Percentiles rank a stretch among this genome's conserved stretches.
These are phyloP conservation scores for Phaethornis superciliosus DNA, from an alignment of 2,113 vertebrate genomes.

Conservation along the genomic window DNA sequence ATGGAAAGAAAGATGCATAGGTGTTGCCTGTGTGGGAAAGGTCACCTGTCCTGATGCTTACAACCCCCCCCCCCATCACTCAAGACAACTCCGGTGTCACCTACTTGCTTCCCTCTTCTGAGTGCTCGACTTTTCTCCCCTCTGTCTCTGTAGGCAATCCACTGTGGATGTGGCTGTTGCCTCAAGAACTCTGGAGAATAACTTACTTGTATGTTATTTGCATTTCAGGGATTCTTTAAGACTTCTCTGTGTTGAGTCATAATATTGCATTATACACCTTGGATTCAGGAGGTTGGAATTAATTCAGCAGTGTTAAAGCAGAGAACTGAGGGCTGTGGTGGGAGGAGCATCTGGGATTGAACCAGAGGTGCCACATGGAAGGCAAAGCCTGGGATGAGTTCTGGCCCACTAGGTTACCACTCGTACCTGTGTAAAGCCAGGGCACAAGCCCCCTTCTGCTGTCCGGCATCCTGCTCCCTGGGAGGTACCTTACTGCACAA, in stretches of 20 bases:
- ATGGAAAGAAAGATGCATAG: not conserved
- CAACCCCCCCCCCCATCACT: not conserved
- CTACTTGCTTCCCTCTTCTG: not conserved
- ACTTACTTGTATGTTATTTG: not conserved
- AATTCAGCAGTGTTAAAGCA: accelerated
- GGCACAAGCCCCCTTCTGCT: not conserved
- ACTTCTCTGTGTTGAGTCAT: not conserved
- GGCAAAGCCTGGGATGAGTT: not conserved
- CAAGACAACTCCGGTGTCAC: not conserved
- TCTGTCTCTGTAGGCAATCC: not conserved
- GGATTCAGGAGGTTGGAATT: not conserved
- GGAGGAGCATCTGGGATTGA: accelerated
- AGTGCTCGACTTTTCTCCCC: not conserved
- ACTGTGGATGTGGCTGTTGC: not conserved
- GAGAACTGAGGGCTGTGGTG: not conserved
- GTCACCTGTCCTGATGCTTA: not conserved
- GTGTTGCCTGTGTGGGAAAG: not conserved
- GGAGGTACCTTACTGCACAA: not conserved
- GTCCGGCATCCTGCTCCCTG: not conserved
- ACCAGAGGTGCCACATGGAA: accelerated
- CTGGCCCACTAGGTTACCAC: not conserved
- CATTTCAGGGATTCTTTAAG: not conserved
- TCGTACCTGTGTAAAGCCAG: not conserved
- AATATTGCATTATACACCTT: not conserved
- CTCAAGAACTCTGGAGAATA: not conserved